Evolutionary conservation across 2,888 invertebrate species (phyloP).

Genomic region (Oxyscelio sp.): DNA sequence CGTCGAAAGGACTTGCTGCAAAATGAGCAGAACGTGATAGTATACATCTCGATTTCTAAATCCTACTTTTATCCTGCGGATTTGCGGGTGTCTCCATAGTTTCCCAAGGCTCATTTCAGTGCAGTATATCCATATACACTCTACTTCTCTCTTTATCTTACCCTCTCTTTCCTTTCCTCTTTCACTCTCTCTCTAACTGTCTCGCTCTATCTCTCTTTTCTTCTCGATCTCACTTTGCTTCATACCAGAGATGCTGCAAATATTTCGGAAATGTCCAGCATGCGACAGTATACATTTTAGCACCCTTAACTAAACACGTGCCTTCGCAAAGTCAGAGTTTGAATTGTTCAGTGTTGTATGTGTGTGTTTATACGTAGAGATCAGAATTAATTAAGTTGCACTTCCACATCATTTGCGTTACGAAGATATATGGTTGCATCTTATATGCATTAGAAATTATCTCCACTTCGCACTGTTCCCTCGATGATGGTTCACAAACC

Average conservation of each 20-base stretch:
- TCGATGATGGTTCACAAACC: background rate
- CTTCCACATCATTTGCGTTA: constrained; percentile 25
- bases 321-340: constrained; percentile 40
- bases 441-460: constrained; percentile 36
- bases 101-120: constrained; percentile 71
- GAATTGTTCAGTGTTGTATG: constrained; percentile 40
- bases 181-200: too few species aligned
- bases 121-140: constrained; percentile 53
- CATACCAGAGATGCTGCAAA: constrained; percentile 24
- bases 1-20: too few species aligned
- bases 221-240: background rate
- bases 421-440: constrained; percentile 14
- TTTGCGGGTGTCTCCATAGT: constrained; percentile 72
- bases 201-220: background rate
- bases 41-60: constrained; percentile 70
- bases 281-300: constrained; percentile 48
- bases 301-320: constrained; percentile 56
- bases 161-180: constrained; percentile 29
- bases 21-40: constrained; percentile 65
- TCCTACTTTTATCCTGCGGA: constrained; percentile 77
- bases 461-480: background rate
- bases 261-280: constrained; percentile 62
- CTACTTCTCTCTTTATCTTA: constrained; percentile 9
- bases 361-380: constrained; percentile 30
- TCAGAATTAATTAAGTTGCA: constrained; percentile 67